Percentiles rank a stretch among this genome's conserved stretches.
These are phyloP conservation scores for Salpingus planirostris DNA, from an alignment of 2,888 invertebrate species.

Conservation along the genomic window DNA sequence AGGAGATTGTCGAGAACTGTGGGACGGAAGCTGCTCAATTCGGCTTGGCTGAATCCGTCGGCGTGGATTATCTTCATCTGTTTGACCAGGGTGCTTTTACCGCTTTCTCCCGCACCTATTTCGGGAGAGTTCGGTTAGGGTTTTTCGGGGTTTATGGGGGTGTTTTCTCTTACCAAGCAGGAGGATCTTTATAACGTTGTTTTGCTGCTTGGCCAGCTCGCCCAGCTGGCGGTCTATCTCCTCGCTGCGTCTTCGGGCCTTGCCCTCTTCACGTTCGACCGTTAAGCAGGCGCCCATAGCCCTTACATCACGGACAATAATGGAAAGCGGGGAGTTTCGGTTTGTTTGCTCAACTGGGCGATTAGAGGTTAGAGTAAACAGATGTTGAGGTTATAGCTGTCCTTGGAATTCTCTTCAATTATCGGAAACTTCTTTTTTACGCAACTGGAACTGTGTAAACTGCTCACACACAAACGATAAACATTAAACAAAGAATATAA, in stretches of 20 bases:
- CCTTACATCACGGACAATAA: constrained; percentile 28
- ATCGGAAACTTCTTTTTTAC: too few relatives aligned
- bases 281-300: constrained; percentile 56
- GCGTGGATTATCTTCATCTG: constrained; percentile 64
- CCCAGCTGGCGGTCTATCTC: constrained; percentile 53
- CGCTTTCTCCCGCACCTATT: constrained; percentile 61
- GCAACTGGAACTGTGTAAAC: too few relatives aligned
- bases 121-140: too few relatives aligned
- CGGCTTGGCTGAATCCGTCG: constrained; percentile 53
- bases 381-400: too few relatives aligned
- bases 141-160: too few relatives aligned
- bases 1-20: constrained; percentile 56
- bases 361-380: too few relatives aligned
- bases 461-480: too few relatives aligned
- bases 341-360: too few relatives aligned
- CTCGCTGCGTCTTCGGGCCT: constrained; percentile 50
- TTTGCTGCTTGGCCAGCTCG: constrained; percentile 49
- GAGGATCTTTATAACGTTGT: constrained; percentile 54
- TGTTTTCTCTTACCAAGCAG: constrained; percentile 51
- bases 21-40: constrained; percentile 53
- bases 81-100: constrained; percentile 58
- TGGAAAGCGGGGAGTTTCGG: neutral
- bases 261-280: constrained; percentile 51
- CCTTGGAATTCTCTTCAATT: too few relatives aligned
- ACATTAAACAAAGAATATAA: constrained; percentile 1